These are phyloP conservation scores for Hymenochirus boettgeri DNA, from an alignment of 2,113 vertebrate species.

Conservation along the genomic window DNA sequence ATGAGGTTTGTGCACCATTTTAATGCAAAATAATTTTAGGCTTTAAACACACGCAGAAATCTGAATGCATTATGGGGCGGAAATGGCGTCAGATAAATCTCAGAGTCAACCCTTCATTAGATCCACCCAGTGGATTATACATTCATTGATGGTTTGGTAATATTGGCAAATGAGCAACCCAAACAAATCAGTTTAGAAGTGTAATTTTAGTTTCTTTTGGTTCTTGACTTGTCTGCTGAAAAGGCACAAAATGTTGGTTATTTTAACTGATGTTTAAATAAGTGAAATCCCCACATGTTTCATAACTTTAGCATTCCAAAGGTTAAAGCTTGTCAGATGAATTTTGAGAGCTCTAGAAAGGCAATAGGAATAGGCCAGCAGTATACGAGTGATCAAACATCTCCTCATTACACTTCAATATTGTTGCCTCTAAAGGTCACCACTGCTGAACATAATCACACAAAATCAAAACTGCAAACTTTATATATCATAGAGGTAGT, in stretches of 20 bases:
- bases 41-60: no score
- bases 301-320: slow-evolving; percentile 68
- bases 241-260: neutral
- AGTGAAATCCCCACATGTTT: slow-evolving; percentile 63
- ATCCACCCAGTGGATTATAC: no score
- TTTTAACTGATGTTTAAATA: slow-evolving; percentile 48
- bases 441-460: slow-evolving; percentile 98
- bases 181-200: no score
- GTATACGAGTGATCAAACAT: slow-evolving; percentile 89
- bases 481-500: slow-evolving; percentile 96
- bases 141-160: no score
- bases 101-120: no score
- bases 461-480: slow-evolving; percentile 99
- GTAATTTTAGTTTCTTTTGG: no score
- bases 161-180: no score
- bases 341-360: slow-evolving; percentile 67
- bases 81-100: no score
- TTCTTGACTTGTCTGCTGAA: no score
- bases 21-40: no score
- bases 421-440: slow-evolving; percentile 99
- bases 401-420: slow-evolving; percentile 99
- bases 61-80: no score
- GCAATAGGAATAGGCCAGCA: slow-evolving; percentile 69
- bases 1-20: no score
- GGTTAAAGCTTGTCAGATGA: slow-evolving; percentile 76